phyloP scores from a whole-genome alignment of 2,797 vertebrate genomes.

The Cuculus canorus region DNA sequence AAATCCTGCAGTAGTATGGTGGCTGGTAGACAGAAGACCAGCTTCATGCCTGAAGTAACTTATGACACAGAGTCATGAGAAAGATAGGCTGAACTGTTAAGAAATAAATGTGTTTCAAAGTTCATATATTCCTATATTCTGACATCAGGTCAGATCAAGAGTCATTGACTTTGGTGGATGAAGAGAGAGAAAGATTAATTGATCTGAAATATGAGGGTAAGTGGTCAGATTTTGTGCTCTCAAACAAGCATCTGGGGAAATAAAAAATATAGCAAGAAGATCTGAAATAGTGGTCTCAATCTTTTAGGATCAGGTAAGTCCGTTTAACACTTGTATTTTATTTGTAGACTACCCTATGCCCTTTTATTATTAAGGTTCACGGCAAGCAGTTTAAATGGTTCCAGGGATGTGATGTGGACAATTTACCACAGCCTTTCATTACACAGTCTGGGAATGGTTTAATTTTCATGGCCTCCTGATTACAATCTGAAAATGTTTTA shows the following conservation, averaged over 20 bases:
- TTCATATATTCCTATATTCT: background rate
- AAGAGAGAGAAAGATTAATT: background rate
- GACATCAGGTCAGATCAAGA: background rate
- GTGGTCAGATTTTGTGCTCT: background rate
- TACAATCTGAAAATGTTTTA: background rate
- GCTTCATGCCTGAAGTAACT: background rate
- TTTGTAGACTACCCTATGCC: background rate
- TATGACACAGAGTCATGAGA: background rate
- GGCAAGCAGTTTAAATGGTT: background rate
- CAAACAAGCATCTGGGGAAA: background rate
- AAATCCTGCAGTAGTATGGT: background rate
- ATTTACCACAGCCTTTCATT: background rate
- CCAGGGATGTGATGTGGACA: background rate
- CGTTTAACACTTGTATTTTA: background rate
- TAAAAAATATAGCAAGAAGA: background rate
- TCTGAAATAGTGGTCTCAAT: background rate
- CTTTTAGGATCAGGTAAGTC: background rate
- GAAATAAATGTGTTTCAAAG: background rate
- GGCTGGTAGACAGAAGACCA: background rate
- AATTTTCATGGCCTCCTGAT: background rate
- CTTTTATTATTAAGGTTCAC: background rate
- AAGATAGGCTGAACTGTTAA: background rate
- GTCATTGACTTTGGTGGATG: background rate
- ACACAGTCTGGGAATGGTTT: background rate
- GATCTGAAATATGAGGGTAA: background rate